Conservation (phyloP, 2,797 vertebrate species). For the Cynodonichthys magdalenae region DNA sequence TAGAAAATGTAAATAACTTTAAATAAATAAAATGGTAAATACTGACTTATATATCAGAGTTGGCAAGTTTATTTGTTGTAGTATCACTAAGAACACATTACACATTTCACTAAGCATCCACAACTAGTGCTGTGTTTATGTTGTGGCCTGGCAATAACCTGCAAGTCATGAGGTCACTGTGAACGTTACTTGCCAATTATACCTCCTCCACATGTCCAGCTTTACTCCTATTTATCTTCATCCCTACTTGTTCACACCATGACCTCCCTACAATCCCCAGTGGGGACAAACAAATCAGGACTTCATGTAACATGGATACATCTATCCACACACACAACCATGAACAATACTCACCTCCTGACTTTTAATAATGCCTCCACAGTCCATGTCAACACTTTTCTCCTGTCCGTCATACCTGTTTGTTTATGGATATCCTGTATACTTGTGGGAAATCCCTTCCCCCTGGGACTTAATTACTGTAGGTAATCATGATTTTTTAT, state of each 20-base stretch:
- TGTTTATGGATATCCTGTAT: slow-evolving; percentile 35
- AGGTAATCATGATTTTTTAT: slow-evolving; percentile 27
- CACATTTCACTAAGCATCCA: slow-evolving; percentile 20
- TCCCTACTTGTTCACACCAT: slow-evolving; percentile 72
- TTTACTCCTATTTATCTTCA: slow-evolving; percentile 83
- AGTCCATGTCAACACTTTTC: slow-evolving; percentile 60
- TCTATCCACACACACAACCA: slow-evolving; percentile 2
- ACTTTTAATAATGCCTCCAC: slow-evolving; percentile 64
- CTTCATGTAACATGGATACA: slow-evolving; percentile 37
- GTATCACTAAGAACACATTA: slow-evolving; percentile 19
- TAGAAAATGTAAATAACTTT: too few relatives aligned
- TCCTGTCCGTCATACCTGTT: slow-evolving; percentile 52
- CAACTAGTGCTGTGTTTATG: slow-evolving; percentile 8
- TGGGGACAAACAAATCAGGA: slow-evolving; percentile 57
- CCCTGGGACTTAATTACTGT: slow-evolving; percentile 63
- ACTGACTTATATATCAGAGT: background rate
- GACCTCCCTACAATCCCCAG: slow-evolving; percentile 72
- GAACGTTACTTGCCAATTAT: slow-evolving; percentile 83
- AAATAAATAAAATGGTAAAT: background rate
- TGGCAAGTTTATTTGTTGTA: background rate
- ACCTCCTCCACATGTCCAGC: slow-evolving; percentile 70
- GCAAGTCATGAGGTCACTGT: slow-evolving; percentile 74
- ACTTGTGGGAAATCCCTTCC: slow-evolving; percentile 56
- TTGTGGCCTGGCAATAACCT: slow-evolving; percentile 65
- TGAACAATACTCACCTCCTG: slow-evolving; percentile 26